These are phyloP conservation scores for Heterohyrax brucei DNA, from an alignment of 2,797 vertebrate species.

Conservation along the genomic window DNA sequence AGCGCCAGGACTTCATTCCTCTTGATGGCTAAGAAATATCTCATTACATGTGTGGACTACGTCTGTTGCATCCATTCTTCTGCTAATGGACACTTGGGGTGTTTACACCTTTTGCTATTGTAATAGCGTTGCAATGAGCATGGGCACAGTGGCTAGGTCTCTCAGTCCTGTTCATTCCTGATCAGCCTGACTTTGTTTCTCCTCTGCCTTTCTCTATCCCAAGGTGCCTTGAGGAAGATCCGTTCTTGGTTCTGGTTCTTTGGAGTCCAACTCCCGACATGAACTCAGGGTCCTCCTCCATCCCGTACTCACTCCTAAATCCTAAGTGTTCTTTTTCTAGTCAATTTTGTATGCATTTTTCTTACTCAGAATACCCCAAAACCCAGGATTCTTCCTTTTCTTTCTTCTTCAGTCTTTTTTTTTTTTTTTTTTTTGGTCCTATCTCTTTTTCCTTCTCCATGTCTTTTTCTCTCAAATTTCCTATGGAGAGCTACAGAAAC, in stretches of 20 bases:
- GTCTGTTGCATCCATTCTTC: background rate
- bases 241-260: background rate
- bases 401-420: background rate
- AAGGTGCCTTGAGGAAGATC: background rate
- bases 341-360: background rate
- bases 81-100: background rate
- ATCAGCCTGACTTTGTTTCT: background rate
- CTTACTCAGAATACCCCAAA: background rate
- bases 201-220: background rate
- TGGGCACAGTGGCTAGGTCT: background rate
- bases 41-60: background rate
- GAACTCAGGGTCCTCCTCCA: background rate
- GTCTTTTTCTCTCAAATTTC: background rate
- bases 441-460: background rate
- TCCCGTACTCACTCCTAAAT: background rate
- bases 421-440: background rate
- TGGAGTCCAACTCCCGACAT: background rate
- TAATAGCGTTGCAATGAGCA: background rate
- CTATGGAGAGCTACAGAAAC: background rate
- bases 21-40: too few species aligned
- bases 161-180: background rate
- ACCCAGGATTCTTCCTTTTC: background rate
- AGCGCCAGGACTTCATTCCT: too few species aligned
- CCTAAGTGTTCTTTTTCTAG: background rate
- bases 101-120: background rate